Conservation (phyloP, 2,113 vertebrate genomes). For the Caranx melampygus region DNA sequence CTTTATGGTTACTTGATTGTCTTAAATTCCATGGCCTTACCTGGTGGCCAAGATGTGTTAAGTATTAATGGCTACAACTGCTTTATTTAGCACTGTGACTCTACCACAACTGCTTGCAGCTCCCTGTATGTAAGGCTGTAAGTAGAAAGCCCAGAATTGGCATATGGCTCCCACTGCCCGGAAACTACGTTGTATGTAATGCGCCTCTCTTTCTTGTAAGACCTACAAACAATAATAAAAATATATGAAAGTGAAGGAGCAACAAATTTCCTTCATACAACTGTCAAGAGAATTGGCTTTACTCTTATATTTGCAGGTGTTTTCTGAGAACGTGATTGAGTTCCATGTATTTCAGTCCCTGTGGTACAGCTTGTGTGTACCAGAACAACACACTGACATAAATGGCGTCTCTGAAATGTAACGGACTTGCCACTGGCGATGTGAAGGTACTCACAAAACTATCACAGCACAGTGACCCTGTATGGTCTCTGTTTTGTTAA, state of each 20-base stretch:
- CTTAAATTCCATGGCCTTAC: slow-evolving; percentile 42
- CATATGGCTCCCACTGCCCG: slow-evolving; percentile 56
- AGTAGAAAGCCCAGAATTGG: slow-evolving; percentile 55
- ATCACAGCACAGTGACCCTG: slow-evolving; percentile 33
- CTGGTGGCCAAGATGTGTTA: slow-evolving; percentile 38
- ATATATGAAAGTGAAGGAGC: slow-evolving; percentile 21
- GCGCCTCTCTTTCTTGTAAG: slow-evolving; percentile 24
- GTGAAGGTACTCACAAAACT: slow-evolving; percentile 35
- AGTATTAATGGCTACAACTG: slow-evolving; percentile 57
- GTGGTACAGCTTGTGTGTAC: slow-evolving; percentile 41
- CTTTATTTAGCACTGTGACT: slow-evolving; percentile 60
- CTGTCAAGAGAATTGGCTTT: slow-evolving; percentile 48
- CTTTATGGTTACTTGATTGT: slow-evolving; percentile 48
- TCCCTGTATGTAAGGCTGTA: slow-evolving; percentile 33
- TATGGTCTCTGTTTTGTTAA: slow-evolving; percentile 35
- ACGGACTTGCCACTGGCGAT: slow-evolving; percentile 31
- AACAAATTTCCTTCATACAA: slow-evolving; percentile 53
- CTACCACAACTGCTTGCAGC: slow-evolving; percentile 35
- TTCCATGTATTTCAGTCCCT: slow-evolving; percentile 59
- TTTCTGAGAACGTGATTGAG: slow-evolving; percentile 68
- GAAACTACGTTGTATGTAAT: slow-evolving; percentile 38
- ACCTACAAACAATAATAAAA: slow-evolving; percentile 43
- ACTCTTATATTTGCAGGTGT: slow-evolving; percentile 58
- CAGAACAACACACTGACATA: slow-evolving; percentile 50
- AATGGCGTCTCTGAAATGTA: slow-evolving; percentile 61